phyloP scores from a whole-genome alignment of 2,797 vertebrate species.

The Echiichthys vipera region DNA sequence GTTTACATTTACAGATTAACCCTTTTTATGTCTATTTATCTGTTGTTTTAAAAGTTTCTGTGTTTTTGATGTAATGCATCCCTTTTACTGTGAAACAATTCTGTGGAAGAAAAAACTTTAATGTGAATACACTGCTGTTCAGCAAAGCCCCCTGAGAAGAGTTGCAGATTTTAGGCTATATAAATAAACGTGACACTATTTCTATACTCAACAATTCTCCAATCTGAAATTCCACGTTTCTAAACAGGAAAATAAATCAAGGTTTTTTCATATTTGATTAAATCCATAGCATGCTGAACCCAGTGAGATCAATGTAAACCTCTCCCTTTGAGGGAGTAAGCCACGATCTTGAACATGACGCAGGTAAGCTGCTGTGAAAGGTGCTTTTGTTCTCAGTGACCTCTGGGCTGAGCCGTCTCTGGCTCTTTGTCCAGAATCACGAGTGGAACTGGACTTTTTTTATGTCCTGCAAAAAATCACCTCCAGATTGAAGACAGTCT shows the following conservation, averaged over 20 bases:
- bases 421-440: conserved; percentile 35
- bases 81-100: not conserved
- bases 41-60: not conserved
- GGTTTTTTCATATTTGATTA: conserved; percentile 8
- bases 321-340: conserved; percentile 48
- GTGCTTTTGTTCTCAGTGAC: conserved; percentile 64
- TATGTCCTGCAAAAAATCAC: conserved; percentile 14
- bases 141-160: not conserved
- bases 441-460: not conserved
- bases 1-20: not conserved
- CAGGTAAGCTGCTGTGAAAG: conserved; percentile 73
- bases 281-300: conserved; percentile 1
- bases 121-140: not conserved
- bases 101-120: not conserved
- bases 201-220: not conserved
- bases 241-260: not conserved
- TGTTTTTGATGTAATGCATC: not conserved
- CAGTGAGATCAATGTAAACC: conserved; percentile 26
- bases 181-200: not conserved
- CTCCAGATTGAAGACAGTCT: not conserved
- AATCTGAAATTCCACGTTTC: not conserved
- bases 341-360: conserved; percentile 52
- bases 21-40: not conserved
- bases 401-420: conserved; percentile 27
- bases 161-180: not conserved